phyloP scores from a whole-genome alignment of 1,140 invertebrate genomes.

The Heliconius hermathena region DNA sequence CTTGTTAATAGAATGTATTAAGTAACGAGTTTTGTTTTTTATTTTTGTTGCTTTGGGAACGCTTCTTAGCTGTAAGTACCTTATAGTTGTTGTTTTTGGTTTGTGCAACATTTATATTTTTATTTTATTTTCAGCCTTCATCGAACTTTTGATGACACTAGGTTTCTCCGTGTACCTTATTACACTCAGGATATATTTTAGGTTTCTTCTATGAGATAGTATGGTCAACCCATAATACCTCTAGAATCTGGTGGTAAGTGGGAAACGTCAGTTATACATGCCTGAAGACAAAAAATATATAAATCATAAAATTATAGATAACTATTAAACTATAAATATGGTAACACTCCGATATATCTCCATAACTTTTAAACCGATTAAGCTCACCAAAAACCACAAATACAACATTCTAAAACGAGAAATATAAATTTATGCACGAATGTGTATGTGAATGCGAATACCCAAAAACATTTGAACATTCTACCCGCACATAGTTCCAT shows the following conservation, averaged over 20 bases:
- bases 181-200: too few relatives aligned
- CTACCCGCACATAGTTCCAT: background rate
- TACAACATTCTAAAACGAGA: background rate
- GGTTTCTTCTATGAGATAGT: too few relatives aligned
- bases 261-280: too few relatives aligned
- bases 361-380: background rate
- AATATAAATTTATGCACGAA: background rate
- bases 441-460: background rate
- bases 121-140: background rate
- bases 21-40: background rate
- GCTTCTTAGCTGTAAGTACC: background rate
- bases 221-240: too few relatives aligned
- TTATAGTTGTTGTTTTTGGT: background rate
- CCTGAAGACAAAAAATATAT: too few relatives aligned
- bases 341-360: too few relatives aligned
- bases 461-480: background rate
- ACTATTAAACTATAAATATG: too few relatives aligned
- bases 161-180: too few relatives aligned
- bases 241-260: too few relatives aligned
- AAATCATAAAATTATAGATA: too few relatives aligned
- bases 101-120: background rate
- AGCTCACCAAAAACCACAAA: background rate
- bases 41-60: background rate
- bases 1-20: slow-evolving; percentile 7
- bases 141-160: too few relatives aligned